Percentiles rank a stretch among this genome's conserved stretches.
Evolutionary conservation across 1,140 invertebrate species (phyloP).

Genomic region (Brachionus asplanchnoidis): DNA sequence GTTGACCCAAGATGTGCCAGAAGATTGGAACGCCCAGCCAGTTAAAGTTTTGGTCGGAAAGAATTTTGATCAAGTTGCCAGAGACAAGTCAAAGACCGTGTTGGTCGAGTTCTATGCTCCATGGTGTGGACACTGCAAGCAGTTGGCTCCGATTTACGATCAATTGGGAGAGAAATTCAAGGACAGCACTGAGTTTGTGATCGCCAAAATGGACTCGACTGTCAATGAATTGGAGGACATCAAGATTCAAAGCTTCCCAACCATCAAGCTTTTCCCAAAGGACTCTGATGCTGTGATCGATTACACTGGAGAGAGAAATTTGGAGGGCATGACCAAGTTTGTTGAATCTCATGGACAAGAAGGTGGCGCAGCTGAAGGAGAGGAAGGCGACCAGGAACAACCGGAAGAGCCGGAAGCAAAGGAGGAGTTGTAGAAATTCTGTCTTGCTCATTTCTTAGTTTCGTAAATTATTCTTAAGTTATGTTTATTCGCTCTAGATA

Average conservation of each 20-base stretch:
- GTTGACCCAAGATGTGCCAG: constrained; percentile 84
- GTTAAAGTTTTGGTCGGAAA: constrained; percentile 88
- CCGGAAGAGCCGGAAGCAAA: not conserved
- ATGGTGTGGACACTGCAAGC: constrained; percentile 80
- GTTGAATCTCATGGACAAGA: constrained; percentile 71
- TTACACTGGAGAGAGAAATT: constrained; percentile 87
- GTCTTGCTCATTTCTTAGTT: not conserved
- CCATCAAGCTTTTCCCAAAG: constrained; percentile 89
- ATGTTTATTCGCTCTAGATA: not conserved
- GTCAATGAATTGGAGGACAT: constrained; percentile 82
- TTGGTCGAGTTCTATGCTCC: constrained; percentile 83
- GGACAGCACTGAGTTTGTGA: constrained; percentile 74
- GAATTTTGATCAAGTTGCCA: constrained; percentile 90
- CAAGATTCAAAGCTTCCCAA: constrained; percentile 91
- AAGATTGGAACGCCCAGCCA: constrained; percentile 91
- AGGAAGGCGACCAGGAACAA: constrained; percentile 18
- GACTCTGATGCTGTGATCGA: constrained; percentile 83
- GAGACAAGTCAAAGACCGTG: constrained; percentile 82
- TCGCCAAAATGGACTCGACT: constrained; percentile 97
- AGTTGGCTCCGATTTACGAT: constrained; percentile 90
- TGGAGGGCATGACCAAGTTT: constrained; percentile 87
- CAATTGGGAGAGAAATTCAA: constrained; percentile 77
- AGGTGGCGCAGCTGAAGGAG: constrained; percentile 61
- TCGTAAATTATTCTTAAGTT: not conserved
- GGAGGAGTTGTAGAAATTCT: constrained; percentile 18